phyloP scores from a whole-genome alignment of 2,797 vertebrate species.

The Neosalanx taihuensis region DNA sequence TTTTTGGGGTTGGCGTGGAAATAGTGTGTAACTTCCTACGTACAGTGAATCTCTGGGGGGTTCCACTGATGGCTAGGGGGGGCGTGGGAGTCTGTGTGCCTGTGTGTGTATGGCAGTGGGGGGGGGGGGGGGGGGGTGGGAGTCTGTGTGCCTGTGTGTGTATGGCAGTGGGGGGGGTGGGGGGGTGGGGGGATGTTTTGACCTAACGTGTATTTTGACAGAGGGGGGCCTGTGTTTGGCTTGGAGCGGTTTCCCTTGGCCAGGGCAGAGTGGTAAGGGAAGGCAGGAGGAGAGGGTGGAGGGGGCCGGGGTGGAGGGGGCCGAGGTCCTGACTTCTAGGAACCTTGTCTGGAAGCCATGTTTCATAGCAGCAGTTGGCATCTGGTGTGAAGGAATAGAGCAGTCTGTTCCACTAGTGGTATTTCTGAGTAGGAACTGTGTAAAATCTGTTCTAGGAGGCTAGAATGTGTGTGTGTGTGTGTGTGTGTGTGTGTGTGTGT shows the following conservation, averaged over 20 bases:
- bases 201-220: conserved; percentile 1
- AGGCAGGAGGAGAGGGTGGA: not conserved
- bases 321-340: conserved; percentile 39
- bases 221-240: conserved; percentile 34
- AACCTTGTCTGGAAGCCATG: conserved; percentile 29
- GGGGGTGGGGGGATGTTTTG: not conserved
- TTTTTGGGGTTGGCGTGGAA: conserved; percentile 3
- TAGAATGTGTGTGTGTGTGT: not conserved
- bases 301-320: not conserved
- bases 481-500: conserved; percentile 1
- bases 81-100: not conserved
- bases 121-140: not conserved
- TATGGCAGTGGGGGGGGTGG: not conserved
- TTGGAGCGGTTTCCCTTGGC: conserved; percentile 10
- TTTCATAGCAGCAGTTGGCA: conserved; percentile 31
- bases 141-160: not conserved
- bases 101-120: conserved; percentile 1
- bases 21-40: not conserved
- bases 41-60: not conserved
- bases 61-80: not conserved
- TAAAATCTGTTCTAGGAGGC: not conserved
- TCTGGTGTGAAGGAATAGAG: conserved; percentile 13
- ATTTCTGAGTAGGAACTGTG: not conserved
- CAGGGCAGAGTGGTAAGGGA: not conserved
- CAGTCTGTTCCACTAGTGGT: not conserved